phyloP scores from a whole-genome alignment of 1,140 invertebrate species.

The Ceratosolen fusciceps region DNA sequence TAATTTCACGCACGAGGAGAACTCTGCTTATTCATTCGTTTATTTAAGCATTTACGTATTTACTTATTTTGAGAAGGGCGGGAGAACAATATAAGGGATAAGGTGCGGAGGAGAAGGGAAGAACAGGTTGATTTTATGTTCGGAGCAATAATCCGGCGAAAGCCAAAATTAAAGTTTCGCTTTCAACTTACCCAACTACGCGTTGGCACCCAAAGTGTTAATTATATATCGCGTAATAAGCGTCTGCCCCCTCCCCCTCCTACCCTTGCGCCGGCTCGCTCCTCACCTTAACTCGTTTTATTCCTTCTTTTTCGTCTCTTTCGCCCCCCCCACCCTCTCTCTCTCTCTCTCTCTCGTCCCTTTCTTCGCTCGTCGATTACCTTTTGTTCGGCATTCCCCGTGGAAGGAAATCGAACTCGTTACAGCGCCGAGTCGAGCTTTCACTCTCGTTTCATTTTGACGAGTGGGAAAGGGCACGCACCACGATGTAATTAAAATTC shows the following conservation, averaged over 20 bases:
- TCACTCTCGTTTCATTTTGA: conserved; percentile 44
- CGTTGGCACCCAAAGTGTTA: conserved; percentile 47
- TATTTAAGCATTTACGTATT: too few relatives aligned
- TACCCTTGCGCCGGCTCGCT: neutral
- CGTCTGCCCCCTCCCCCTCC: neutral
- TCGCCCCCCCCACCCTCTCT: too few relatives aligned
- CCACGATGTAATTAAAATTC: conserved; percentile 48
- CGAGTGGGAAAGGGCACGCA: conserved; percentile 40
- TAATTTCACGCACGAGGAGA: conserved; percentile 17
- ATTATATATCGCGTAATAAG: conserved; percentile 45
- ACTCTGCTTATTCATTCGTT: too few relatives aligned
- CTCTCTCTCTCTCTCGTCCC: neutral
- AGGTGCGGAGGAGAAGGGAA: neutral
- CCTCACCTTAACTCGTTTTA: neutral
- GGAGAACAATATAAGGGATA: neutral
- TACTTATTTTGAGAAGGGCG: conserved; percentile 12
- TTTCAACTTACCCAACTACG: conserved; percentile 41
- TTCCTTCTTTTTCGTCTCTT: neutral
- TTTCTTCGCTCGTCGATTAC: neutral
- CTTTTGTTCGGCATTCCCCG: conserved; percentile 33
- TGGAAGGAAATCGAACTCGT: conserved; percentile 50
- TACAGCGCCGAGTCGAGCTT: conserved; percentile 36
- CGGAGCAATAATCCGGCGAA: conserved; percentile 18
- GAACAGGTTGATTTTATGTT: conserved; percentile 5
- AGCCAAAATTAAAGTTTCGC: conserved; percentile 52